Conservation (phyloP, 2,113 vertebrate species). For the Choloepus hoffmanni region DNA sequence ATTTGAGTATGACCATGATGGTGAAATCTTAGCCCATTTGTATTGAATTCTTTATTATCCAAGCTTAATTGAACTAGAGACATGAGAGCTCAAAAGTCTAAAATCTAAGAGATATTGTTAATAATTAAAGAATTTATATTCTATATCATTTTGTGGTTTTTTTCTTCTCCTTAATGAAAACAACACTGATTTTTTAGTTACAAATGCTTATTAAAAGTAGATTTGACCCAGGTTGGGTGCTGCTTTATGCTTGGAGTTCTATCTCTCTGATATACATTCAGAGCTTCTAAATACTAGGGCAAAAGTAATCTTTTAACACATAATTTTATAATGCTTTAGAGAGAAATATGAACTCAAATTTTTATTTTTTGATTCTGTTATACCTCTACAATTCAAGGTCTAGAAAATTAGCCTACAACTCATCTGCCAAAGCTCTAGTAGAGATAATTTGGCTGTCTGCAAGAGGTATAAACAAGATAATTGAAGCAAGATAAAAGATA, state of each 20-base stretch:
- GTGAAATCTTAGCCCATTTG: not conserved
- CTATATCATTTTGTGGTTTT: not conserved
- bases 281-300: not conserved
- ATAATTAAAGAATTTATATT: not conserved
- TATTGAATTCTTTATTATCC: not conserved
- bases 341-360: not conserved
- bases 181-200: not conserved
- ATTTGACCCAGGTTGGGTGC: not conserved
- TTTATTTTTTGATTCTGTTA: constrained; percentile 35
- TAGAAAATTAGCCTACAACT: constrained; percentile 54
- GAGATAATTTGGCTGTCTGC: constrained; percentile 55
- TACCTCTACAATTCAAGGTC: constrained; percentile 1
- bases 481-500: constrained; percentile 73
- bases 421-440: constrained; percentile 57
- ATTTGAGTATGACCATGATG: not conserved
- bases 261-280: not conserved
- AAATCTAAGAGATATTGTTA: not conserved
- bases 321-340: constrained; percentile 54
- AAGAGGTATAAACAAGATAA: constrained; percentile 75
- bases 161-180: constrained; percentile 46
- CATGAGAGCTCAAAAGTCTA: not conserved
- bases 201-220: not conserved
- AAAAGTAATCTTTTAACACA: not conserved
- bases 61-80: not conserved
- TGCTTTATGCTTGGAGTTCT: not conserved